Evolutionary conservation across 2,797 vertebrate genomes (phyloP).

Genomic region (Scolopax bukidnonensis): DNA sequence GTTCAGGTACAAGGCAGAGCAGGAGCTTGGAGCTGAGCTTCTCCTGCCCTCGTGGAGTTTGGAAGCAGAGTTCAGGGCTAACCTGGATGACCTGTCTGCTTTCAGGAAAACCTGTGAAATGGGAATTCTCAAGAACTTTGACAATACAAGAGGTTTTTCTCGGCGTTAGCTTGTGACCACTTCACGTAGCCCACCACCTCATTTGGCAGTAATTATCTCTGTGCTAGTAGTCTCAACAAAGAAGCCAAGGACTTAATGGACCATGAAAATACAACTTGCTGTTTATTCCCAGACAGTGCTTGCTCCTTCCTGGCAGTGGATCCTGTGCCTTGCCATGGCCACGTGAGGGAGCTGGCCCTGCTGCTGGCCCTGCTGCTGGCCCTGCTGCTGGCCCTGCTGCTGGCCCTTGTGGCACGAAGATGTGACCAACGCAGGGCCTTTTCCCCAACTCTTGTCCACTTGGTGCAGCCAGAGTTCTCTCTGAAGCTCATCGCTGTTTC

Average conservation of each 20-base stretch:
- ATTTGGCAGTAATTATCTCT: neutral
- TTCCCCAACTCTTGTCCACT: neutral
- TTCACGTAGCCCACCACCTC: neutral
- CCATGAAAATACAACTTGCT: conserved; percentile 30
- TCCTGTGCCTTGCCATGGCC: neutral
- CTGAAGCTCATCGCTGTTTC: neutral
- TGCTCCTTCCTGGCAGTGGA: neutral
- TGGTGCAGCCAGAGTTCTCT: neutral
- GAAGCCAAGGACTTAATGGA: conserved; percentile 28
- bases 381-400: too few species aligned
- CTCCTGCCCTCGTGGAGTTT: neutral
- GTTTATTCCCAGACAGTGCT: neutral
- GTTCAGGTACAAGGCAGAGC: neutral
- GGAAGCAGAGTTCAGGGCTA: neutral
- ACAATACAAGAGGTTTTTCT: neutral
- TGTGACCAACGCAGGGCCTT: neutral
- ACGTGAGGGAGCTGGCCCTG: neutral
- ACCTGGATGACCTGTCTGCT: neutral
- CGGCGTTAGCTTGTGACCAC: rapidly evolving
- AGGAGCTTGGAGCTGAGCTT: neutral
- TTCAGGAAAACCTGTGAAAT: neutral
- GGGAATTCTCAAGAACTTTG: neutral
- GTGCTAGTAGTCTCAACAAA: conserved; percentile 8
- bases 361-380: neutral
- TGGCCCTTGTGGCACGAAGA: neutral